Evolutionary conservation across 2,888 invertebrate species (phyloP).

Genomic region (Cylindroiulus punctatus): DNA sequence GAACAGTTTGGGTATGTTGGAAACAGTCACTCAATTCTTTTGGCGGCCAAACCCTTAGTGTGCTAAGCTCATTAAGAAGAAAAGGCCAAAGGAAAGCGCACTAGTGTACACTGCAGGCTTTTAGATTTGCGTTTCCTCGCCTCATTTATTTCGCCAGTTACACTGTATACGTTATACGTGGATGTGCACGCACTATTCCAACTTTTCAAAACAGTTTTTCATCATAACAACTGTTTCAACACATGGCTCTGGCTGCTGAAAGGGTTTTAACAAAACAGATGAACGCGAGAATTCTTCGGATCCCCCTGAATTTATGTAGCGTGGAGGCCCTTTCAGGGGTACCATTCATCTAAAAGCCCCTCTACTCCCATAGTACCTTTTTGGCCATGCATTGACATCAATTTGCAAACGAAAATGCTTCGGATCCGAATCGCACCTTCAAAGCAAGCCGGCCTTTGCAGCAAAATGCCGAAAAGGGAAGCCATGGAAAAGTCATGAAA

Average conservation of each 20-base stretch:
- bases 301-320: not conserved
- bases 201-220: constrained; percentile 46
- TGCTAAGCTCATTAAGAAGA: constrained; percentile 34
- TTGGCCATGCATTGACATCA: no score
- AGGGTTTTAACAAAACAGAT: not conserved
- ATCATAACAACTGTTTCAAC: constrained; percentile 18
- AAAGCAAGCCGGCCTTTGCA: no score
- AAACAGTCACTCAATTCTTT: constrained; percentile 42
- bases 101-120: not conserved
- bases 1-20: constrained; percentile 37
- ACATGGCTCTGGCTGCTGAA: constrained; percentile 12
- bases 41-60: constrained; percentile 42
- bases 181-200: not conserved
- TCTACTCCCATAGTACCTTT: no score
- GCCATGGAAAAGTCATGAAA: no score
- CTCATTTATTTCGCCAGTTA: constrained; percentile 29
- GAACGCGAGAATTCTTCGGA: not conserved
- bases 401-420: no score
- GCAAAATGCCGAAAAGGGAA: no score
- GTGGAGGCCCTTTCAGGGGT: not conserved
- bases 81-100: not conserved
- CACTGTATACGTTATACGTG: not conserved
- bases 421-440: no score
- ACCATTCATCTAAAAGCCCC: no score
- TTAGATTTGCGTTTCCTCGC: constrained; percentile 15